phyloP scores from a whole-genome alignment of 2,797 vertebrate genomes.

The Sebastes vulpes region DNA sequence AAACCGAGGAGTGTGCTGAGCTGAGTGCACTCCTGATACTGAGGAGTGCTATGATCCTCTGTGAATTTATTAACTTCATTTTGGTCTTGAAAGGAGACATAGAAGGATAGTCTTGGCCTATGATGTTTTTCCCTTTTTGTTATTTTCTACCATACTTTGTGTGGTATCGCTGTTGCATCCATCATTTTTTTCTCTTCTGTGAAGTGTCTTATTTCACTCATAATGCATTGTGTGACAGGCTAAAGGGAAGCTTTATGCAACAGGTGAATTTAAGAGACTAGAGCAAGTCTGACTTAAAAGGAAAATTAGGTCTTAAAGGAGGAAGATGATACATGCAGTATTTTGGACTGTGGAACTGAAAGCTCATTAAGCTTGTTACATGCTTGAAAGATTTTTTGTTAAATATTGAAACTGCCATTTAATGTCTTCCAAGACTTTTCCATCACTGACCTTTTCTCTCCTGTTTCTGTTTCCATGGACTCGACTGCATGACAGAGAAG shows the following conservation, averaged over 20 bases:
- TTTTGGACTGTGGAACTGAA: neutral
- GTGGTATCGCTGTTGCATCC: too few relatives aligned
- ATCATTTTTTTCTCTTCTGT: too few relatives aligned
- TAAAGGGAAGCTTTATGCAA: too few relatives aligned
- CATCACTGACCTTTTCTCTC: constrained; percentile 83
- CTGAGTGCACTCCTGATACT: neutral
- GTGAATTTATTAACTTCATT: neutral
- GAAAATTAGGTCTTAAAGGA: neutral
- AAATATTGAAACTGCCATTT: neutral
- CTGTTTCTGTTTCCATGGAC: constrained; percentile 78
- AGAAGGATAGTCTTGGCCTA: neutral
- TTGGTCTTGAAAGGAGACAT: neutral
- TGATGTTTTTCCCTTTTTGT: neutral
- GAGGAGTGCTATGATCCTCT: neutral
- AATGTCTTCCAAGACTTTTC: neutral
- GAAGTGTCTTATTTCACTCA: too few relatives aligned
- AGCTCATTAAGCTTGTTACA: neutral
- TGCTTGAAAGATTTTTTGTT: neutral
- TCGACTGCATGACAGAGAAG: constrained; percentile 84
- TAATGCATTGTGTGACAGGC: too few relatives aligned
- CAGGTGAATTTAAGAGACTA: too few relatives aligned
- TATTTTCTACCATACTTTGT: neutral
- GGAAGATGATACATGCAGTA: neutral
- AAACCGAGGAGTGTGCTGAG: neutral
- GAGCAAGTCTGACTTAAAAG: too few relatives aligned